Evolutionary conservation across 2,797 vertebrate species (phyloP), one percentile per base, ranked within the genome.

Genomic region (Cossypha caffra): DNA sequence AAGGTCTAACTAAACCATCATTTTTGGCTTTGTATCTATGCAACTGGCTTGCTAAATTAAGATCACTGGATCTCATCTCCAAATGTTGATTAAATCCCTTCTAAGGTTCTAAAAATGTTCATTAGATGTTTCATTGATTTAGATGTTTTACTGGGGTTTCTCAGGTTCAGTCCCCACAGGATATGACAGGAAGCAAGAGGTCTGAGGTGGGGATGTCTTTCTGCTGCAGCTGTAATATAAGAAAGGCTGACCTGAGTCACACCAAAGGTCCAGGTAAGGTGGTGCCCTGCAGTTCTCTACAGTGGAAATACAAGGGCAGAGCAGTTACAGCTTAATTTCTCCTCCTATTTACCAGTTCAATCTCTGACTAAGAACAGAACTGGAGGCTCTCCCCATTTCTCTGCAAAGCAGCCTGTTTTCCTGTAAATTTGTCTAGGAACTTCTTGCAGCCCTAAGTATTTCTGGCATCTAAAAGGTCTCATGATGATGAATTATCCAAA

Each of bases 1-100:
- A 37, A 83, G 31, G 37, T 88, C 79, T 89, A 86, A 85, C 38
- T 64, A 86, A 81, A 78, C 12, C 4, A 9, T 88, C 62, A 72
- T 62, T 93, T 93, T 93, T 83, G 73, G 76, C 51, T 96, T 84
- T 80, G 9, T 57, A 69, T 72, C 73, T 78, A 37, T 76, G 79
- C 50, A 86, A 43, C 37, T 59, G 42, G 40, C 69, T 95, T 93
- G 35, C 66, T 95, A 96, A 97, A 97, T 88, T 94, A 96, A 88
- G 59, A 81, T 74, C 42, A 37, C 43, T 76, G 61, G 45, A 79
- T 83, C 47, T 85, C 77, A 42, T 86, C 47, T 86, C 43, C 57
- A 88, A 93, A 71, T 2, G 2, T 69, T 50, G 26, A 54, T 79
- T 52, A 59, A 86, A 84, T 69, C 12, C 13, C 23, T 76, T 52